Conservation (phyloP, 1,140 invertebrate species). For the honey bee (Apis mellifera) region DNA sequence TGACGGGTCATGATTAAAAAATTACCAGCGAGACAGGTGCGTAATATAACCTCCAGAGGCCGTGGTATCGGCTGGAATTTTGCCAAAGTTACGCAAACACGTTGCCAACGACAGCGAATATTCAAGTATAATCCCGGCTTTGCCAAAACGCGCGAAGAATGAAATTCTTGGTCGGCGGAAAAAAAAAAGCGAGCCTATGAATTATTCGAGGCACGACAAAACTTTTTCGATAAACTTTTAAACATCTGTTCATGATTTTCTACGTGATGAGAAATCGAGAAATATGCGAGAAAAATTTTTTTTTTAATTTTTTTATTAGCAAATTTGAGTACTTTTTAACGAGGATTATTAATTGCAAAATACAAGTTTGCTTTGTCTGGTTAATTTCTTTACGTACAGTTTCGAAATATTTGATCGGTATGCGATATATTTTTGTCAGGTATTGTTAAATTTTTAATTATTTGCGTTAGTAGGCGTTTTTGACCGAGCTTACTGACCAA, state of each 20-base stretch:
- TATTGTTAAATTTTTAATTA: too few relatives aligned
- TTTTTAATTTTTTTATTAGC: too few relatives aligned
- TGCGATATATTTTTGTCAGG: too few relatives aligned
- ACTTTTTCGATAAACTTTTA: background rate
- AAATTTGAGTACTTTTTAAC: too few relatives aligned
- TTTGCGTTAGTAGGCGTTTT: too few relatives aligned
- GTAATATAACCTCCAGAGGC: slow-evolving; percentile 41
- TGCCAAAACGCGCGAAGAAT: slow-evolving; percentile 55
- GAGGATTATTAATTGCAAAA: too few relatives aligned
- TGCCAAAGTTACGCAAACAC: slow-evolving; percentile 56
- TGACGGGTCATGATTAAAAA: slow-evolving; percentile 18
- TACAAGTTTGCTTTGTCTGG: too few relatives aligned
- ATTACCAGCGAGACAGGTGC: slow-evolving; percentile 52
- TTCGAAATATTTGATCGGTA: too few relatives aligned
- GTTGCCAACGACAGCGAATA: slow-evolving; percentile 29
- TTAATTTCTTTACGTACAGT: too few relatives aligned
- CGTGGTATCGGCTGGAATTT: slow-evolving; percentile 26
- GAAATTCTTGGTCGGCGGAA: slow-evolving; percentile 39
- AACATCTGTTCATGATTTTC: too few relatives aligned
- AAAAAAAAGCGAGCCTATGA: background rate
- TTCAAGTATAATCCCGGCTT: slow-evolving; percentile 14
- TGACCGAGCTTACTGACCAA: too few relatives aligned
- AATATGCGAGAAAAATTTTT: background rate
- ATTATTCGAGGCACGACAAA: slow-evolving; percentile 23
- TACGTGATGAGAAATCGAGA: background rate